Evolutionary conservation across 2,888 invertebrate species (phyloP).

Genomic region (Phytoseiulus persimilis): DNA sequence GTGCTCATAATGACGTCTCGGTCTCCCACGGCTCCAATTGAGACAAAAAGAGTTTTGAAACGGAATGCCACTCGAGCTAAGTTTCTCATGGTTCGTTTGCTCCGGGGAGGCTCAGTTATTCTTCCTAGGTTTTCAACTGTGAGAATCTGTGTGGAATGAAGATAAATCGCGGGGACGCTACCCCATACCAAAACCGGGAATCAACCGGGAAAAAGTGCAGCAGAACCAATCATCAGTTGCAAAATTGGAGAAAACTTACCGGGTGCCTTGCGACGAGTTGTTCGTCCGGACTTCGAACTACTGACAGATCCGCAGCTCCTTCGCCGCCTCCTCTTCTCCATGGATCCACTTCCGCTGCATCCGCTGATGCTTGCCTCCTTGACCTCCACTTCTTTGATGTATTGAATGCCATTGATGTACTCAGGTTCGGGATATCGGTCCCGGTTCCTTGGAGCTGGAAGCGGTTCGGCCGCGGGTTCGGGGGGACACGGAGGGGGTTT

Average conservation of each 20-base stretch:
- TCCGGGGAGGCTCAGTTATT: too few relatives aligned
- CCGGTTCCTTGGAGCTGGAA: constrained; percentile 24
- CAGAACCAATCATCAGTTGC: too few relatives aligned
- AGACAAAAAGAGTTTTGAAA: too few relatives aligned
- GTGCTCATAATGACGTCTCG: too few relatives aligned
- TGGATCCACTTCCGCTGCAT: neutral
- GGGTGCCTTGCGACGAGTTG: constrained; percentile 15
- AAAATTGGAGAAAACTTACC: neutral
- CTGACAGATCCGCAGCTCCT: constrained; percentile 30
- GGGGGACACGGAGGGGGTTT: constrained; percentile 13
- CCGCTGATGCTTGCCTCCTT: constrained; percentile 11
- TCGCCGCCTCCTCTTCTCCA: constrained; percentile 17
- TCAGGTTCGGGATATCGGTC: constrained; percentile 19
- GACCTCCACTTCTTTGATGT: constrained; percentile 9
- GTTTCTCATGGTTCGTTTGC: too few relatives aligned
- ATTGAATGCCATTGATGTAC: constrained; percentile 35
- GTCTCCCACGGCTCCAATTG: too few relatives aligned
- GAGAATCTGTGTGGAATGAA: too few relatives aligned
- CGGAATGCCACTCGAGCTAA: too few relatives aligned
- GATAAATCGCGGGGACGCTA: too few relatives aligned
- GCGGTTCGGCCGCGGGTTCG: neutral
- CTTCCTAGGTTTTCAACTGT: too few relatives aligned
- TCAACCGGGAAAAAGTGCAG: too few relatives aligned
- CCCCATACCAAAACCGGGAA: too few relatives aligned
- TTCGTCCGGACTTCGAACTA: constrained; percentile 24